Base-by-base conservation (phyloP, 1,140 invertebrate species). In the Gryon sp. region DNA sequence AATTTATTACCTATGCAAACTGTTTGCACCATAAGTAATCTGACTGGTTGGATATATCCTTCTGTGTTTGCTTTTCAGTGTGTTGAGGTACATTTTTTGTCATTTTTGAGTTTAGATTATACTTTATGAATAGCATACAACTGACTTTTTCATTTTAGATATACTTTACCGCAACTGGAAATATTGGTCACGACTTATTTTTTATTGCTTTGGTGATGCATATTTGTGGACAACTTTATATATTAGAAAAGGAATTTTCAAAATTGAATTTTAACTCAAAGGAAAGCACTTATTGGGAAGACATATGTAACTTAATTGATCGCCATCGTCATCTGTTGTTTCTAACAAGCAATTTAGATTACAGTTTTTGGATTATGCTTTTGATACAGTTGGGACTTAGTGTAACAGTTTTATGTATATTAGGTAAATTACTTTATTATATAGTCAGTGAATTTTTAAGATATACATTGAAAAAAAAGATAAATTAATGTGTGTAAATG, bases 161-260 rank as follows among this genome's bases (percentile, higher is more conserved):
- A 9, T 77, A 59, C 24, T 66, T 15, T 19, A 68, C 38, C 0
- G 66, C 14, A 1, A 59, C 60, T 4, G 66, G 75, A 14, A 72
- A 77, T 11, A 66, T 77, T 32, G 66, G 52, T 0, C 62, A 77
- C 8, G 68, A 77, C 26, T 24, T 72, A 41, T 63, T 68, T 41
- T 50, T 77, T 4, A 59, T 73, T 18, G 75, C 53, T 14, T 16
- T 72, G 14, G 18, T 72, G 0, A 45, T 72, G 52, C 68, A 73
- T n/a, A 43, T 77, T 41, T 77, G 68, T 41, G 66, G 19, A 11
- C 75, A 77, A 24, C 14, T 72, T 8, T 1, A 34, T 14, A 72
- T 77, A 45, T 11, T 77, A 7, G 53, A 66, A 55, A 57, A 30
- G 12, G 66, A 77, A 45, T 72, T 52, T 24, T 14, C 8, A 12